Evolutionary conservation across 1,140 invertebrate genomes (phyloP), one percentile per base, ranked within the genome.

Genomic region (Drosophila sulfurigaster): DNA sequence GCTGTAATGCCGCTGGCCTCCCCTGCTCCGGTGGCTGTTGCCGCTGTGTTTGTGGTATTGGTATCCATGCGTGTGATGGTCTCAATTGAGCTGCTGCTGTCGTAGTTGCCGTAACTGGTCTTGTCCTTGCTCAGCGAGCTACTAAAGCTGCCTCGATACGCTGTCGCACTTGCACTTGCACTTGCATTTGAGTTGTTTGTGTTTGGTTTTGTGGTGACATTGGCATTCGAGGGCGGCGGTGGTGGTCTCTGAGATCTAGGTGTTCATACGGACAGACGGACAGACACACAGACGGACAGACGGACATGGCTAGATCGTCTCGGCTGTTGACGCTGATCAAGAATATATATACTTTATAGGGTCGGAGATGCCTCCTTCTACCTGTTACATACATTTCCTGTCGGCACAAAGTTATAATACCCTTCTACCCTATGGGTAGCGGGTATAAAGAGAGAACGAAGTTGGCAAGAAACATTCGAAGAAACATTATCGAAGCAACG

Each of bases 61-160:
- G 90, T 91, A 28, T 92, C 91, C 91, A 92, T 92, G n/a, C 91
- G 87, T 10, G 91, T 92, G 32, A 91, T 92, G 43, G 91, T 91
- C 72, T 92, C 91, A 41, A 92, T 80, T 8, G 91, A 92, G 5
- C 79, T 92, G 75, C 51, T 85, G 77, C 91, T 92, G 49, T 89
- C 91, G 38, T 91, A 92, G 41, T 91, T 92, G 38, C 86, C 85
- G n/a, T 90, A 92, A 54, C 87, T 91, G 63, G 83, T 82, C 70
- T 89, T 91, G 57, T 90, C 90, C 70, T 91, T 91, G 66, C 86
- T 89, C 28, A 89, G 57, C 2, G 86, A 82, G 51, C 85, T 89
- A 75, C 85, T 88, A 69, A 85, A 80, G 71, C 83, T 91, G 54
- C 80, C 90, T 46, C 81, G 59, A 72, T 81, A 80, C 70, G 52